A percentile compares a stretch with the other conserved stretches of the same genome.
Evolutionary conservation across 2,113 vertebrate genomes (phyloP).

Genomic region (Thalassoma bifasciatum): DNA sequence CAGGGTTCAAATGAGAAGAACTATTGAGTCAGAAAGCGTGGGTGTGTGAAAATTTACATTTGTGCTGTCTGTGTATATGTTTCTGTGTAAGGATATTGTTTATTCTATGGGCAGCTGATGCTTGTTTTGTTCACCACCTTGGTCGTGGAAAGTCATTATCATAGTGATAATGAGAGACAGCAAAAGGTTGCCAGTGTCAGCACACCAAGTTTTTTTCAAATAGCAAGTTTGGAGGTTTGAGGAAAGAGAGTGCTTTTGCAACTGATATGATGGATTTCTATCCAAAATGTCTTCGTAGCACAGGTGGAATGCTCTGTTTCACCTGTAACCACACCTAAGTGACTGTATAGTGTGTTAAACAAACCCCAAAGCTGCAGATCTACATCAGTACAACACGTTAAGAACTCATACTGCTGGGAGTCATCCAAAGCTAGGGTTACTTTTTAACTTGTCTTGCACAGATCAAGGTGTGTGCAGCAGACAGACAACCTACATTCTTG

Average conservation of each 20-base stretch:
- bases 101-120: slow-evolving; percentile 51
- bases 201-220: slow-evolving; percentile 44
- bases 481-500: not conserved
- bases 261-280: slow-evolving; percentile 9
- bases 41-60: slow-evolving; percentile 47
- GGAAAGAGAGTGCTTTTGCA: slow-evolving; percentile 22
- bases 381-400: too few species aligned
- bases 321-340: too few species aligned
- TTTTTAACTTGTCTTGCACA: slow-evolving; percentile 4
- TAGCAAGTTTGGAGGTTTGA: slow-evolving; percentile 14
- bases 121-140: slow-evolving; percentile 52
- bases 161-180: slow-evolving; percentile 70
- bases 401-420: too few species aligned
- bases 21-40: slow-evolving; percentile 18
- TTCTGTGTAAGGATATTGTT: slow-evolving; percentile 38
- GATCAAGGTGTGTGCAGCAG: slow-evolving; percentile 2
- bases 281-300: not conserved
- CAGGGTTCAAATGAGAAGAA: slow-evolving; percentile 28
- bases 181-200: slow-evolving; percentile 70
- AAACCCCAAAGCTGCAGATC: not conserved
- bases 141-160: slow-evolving; percentile 67
- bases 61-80: slow-evolving; percentile 21
- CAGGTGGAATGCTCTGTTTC: too few species aligned
- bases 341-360: too few species aligned
- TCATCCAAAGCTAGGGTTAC: not conserved